Conservation (phyloP, 2,113 vertebrate genomes). For the Tauraco erythrolophus region DNA sequence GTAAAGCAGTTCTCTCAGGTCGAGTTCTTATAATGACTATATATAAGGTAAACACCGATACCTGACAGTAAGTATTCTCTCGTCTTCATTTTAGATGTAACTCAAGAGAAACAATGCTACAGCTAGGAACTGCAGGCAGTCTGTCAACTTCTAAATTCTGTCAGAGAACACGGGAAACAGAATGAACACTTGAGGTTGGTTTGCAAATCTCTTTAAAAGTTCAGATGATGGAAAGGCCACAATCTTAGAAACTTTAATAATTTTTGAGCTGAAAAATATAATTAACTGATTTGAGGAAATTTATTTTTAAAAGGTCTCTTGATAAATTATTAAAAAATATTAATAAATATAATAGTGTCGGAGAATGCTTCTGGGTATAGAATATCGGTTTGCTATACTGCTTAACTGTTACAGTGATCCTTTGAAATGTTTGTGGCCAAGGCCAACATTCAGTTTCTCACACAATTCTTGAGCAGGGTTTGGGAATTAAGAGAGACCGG, state of each 20-base stretch:
- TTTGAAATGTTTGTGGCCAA: not conserved
- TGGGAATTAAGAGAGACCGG: not conserved
- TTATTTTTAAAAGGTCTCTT: not conserved
- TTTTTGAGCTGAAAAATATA: not conserved
- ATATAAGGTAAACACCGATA: fast-evolving
- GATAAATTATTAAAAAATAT: not conserved
- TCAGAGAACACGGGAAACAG: not conserved
- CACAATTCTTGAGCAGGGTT: not conserved
- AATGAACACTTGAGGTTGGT: not conserved
- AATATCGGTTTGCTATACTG: not conserved
- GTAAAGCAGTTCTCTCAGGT: not conserved
- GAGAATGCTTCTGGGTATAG: not conserved
- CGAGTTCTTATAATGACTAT: not conserved
- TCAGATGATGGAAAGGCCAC: not conserved
- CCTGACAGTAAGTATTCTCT: not conserved
- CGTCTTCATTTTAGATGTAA: not conserved
- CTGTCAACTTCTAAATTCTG: not conserved
- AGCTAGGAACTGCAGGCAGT: not conserved
- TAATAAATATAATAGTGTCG: not conserved
- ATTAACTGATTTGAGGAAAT: not conserved
- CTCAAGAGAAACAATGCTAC: not conserved
- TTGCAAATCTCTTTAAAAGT: not conserved
- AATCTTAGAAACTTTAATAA: not conserved
- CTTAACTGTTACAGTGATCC: not conserved
- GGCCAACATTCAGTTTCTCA: not conserved